Evolutionary conservation across 2,113 vertebrate genomes (phyloP), one percentile per base, ranked within the genome.

Genomic region (Puntigrus tetrazona): DNA sequence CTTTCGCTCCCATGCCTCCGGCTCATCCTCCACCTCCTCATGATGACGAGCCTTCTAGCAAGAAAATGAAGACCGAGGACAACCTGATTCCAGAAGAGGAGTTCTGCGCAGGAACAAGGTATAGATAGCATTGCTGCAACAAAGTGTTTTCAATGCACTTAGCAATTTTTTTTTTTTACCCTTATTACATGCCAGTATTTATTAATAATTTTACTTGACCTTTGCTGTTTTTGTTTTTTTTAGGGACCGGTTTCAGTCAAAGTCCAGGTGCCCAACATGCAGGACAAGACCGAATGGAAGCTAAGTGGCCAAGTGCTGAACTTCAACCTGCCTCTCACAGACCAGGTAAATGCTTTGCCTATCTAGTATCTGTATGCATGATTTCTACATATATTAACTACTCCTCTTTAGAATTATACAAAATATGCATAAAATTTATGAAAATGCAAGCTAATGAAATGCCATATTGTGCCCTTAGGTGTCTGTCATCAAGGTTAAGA

Each of bases 211-310:
- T 10, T 67, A 20, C 82, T 45, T 82, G 8, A 34, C 25, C 7
- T 52, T 25, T 52, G 10, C 59, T 27, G 14, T n/a, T n/a, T n/a
- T n/a, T n/a, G n/a, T n/a, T n/a, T 7, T 20, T 57, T 82, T 1
- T 61, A 99, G 98, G 97, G 97, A 90, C 97, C 98, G 0, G 98
- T 99, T 84, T 96, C 97, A 0, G 97, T 99, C 89, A 99, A 99
- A 93, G 97, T 99, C 8, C 98, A 99, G 78, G 98, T 99, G 11
- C 98, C 97, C 88, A 99, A 98, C 94, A 99, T 99, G 98, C 98
- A 99, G 92, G 98, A 99, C 93, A 99, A 99, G 94, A 97, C 95
- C 0, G 98, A 99, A 96, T 99, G 98, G 98, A 99, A 99, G 85
- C 94, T 99, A 84, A 96, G 94, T 0, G 98, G 98, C 85, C 98